phyloP scores from a whole-genome alignment of 1,140 invertebrate genomes.

The Temnothorax curvispinosus region DNA sequence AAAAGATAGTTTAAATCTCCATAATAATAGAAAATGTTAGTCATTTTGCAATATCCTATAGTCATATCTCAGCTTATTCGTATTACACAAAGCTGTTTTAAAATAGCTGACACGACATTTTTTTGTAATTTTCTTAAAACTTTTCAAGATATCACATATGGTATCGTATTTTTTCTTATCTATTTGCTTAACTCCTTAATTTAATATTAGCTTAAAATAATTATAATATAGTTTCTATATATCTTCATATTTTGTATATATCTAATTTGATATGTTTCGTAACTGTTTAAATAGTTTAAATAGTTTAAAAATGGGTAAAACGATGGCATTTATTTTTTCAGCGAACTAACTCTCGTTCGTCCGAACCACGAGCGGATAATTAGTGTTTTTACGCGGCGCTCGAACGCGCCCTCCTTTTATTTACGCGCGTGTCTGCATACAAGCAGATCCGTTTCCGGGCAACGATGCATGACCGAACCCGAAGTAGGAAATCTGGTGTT shows the following conservation, averaged over 20 bases:
- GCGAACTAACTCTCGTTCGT: slow-evolving; percentile 19
- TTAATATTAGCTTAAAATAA: not conserved
- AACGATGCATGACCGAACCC: slow-evolving; percentile 73
- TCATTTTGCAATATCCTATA: no score
- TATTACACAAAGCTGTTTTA: no score
- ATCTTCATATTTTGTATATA: not conserved
- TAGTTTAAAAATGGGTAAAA: slow-evolving; percentile 2
- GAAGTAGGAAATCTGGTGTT: slow-evolving; percentile 73
- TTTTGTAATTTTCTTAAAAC: no score
- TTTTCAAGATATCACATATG: no score
- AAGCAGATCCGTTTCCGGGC: slow-evolving; percentile 75
- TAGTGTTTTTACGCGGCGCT: slow-evolving; percentile 69
- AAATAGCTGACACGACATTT: no score
- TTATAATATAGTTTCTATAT: not conserved
- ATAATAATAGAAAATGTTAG: no score
- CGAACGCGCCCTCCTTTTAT: slow-evolving; percentile 67
- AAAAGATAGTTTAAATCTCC: no score
- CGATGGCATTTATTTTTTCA: not conserved
- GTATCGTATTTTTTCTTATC: no score
- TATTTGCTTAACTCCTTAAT: no score
- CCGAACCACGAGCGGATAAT: slow-evolving; percentile 65
- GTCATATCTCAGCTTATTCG: no score
- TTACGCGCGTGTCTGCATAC: slow-evolving; percentile 67
- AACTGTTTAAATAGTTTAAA: not conserved
- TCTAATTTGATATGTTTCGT: not conserved